phyloP scores from a whole-genome alignment of 1,140 invertebrate genomes.

The Pemphigus obesinymphae region DNA sequence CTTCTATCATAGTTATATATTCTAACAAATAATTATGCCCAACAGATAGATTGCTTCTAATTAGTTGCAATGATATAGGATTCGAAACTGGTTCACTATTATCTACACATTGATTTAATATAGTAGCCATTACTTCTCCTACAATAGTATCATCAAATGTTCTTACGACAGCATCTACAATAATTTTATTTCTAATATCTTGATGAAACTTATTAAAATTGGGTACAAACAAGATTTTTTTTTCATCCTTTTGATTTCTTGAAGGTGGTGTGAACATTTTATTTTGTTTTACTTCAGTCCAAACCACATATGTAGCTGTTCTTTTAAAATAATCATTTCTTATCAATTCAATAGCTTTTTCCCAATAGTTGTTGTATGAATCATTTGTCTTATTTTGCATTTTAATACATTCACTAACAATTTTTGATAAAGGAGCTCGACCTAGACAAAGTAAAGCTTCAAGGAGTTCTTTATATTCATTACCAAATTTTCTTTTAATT shows the following conservation, averaged over 20 bases:
- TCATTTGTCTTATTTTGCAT: conserved; percentile 6
- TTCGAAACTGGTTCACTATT: conserved; percentile 20
- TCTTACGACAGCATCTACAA: conserved; percentile 11
- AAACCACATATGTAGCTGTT: conserved; percentile 12
- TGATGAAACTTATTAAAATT: conserved; percentile 31
- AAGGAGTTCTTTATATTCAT: background rate
- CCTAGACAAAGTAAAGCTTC: conserved; percentile 10
- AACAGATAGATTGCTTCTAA: conserved; percentile 26
- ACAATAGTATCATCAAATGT: conserved; percentile 20
- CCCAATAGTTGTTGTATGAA: conserved; percentile 10
- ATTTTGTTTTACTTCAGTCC: conserved; percentile 30
- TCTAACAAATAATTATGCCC: conserved; percentile 35
- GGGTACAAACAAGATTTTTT: conserved; percentile 7
- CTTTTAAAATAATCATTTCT: conserved; percentile 33
- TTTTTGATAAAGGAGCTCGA: conserved; percentile 20
- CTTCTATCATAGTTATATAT: conserved; percentile 37
- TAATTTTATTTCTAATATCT: conserved; percentile 34
- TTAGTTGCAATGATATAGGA: conserved; percentile 27
- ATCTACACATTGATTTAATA: conserved; percentile 22
- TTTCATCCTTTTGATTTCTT: conserved; percentile 31
- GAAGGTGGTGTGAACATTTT: background rate
- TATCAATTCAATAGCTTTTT: conserved; percentile 22
- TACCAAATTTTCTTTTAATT: conserved; percentile 30
- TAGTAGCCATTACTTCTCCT: conserved; percentile 25
- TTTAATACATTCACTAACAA: conserved; percentile 12